phyloP scores from a whole-genome alignment of 2,113 vertebrate genomes.

The Rissa tridactyla region DNA sequence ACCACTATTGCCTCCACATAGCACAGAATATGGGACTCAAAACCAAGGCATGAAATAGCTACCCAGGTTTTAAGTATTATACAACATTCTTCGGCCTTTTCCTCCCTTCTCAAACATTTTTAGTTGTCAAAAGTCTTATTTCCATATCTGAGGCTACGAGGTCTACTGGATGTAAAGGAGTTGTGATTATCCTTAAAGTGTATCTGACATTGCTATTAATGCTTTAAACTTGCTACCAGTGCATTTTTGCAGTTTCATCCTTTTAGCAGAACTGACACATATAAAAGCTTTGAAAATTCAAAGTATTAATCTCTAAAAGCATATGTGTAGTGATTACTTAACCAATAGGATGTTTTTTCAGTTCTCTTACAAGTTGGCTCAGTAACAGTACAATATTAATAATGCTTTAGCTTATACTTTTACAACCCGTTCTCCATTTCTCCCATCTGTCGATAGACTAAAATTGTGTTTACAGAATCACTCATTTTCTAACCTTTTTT shows the following conservation, averaged over 20 bases:
- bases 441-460: constrained; percentile 39
- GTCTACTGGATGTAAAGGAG: constrained; percentile 29
- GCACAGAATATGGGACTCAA: neutral
- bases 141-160: constrained; percentile 49
- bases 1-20: fast-evolving
- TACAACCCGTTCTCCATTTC: constrained; percentile 46
- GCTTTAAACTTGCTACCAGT: constrained; percentile 49
- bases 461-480: constrained; percentile 37
- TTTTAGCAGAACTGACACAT: constrained; percentile 48
- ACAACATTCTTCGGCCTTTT: neutral
- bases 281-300: constrained; percentile 51
- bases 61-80: neutral
- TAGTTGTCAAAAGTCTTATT: constrained; percentile 44
- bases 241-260: constrained; percentile 58
- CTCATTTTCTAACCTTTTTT: constrained; percentile 18
- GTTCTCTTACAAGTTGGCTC: constrained; percentile 36
- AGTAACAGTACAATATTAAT: constrained; percentile 59
- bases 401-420: constrained; percentile 53
- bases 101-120: neutral
- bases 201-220: constrained; percentile 46
- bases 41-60: neutral
- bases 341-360: constrained; percentile 34
- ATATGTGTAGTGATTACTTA: constrained; percentile 51
- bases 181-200: constrained; percentile 46
- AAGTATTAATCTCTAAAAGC: constrained; percentile 51